Percentiles rank a stretch among this genome's conserved stretches.
These are phyloP conservation scores for Penaeus vannamei DNA, from an alignment of 1,140 invertebrate species.

Conservation along the genomic window DNA sequence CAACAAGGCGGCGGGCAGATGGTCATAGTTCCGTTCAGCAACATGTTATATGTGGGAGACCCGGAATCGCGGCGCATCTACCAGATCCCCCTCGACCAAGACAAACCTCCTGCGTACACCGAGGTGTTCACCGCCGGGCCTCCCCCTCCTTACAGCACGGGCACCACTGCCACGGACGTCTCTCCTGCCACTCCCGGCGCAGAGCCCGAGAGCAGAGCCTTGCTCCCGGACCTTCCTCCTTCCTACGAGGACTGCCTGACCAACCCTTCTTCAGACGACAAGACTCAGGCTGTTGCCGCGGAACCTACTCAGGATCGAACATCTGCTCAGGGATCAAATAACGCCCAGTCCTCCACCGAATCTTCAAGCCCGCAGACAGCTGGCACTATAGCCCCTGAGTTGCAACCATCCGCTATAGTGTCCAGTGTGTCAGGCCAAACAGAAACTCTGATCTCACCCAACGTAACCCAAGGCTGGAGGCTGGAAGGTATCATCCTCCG, in stretches of 20 bases:
- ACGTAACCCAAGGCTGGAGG: no score
- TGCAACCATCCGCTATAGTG: no score
- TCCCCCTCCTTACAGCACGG: slow-evolving; percentile 46
- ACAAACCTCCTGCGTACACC: slow-evolving; percentile 57
- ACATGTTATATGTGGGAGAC: slow-evolving; percentile 58
- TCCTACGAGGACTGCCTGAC: slow-evolving; percentile 51
- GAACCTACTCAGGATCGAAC: neutral
- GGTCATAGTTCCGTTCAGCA: slow-evolving; percentile 57
- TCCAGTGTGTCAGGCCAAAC: no score
- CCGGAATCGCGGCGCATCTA: slow-evolving; percentile 52
- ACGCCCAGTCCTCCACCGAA: neutral
- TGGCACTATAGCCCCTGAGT: no score
- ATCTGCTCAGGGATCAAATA: neutral
- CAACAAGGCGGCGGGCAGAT: slow-evolving; percentile 26
- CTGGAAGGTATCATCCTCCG: no score
- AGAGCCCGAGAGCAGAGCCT: slow-evolving; percentile 1
- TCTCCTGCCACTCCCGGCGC: neutral
- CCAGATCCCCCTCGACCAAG: slow-evolving; percentile 49
- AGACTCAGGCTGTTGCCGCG: neutral
- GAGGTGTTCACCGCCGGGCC: slow-evolving; percentile 32
- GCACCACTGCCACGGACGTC: neutral
- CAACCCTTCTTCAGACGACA: neutral
- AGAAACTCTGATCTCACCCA: no score
- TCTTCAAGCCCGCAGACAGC: no score
- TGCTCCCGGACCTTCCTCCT: slow-evolving; percentile 49